Conservation (phyloP, 2,888 invertebrate genomes). For the Yponomeuta evonymella region DNA sequence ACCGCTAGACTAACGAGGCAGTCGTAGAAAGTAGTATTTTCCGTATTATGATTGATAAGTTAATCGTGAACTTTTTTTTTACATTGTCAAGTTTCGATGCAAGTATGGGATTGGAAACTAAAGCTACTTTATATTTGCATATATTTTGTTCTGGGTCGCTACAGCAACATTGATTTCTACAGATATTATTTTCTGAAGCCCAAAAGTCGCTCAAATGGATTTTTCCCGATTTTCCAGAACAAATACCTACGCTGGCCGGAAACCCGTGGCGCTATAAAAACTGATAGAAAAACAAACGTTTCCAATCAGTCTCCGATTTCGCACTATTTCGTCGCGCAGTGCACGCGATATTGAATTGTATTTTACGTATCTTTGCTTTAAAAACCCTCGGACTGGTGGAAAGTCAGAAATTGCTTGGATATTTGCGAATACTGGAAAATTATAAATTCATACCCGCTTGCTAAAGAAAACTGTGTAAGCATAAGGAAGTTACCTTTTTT, state of each 20-base stretch:
- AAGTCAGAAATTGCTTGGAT: background rate
- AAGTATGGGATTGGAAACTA: too few species aligned
- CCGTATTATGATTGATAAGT: too few species aligned
- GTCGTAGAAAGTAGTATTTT: too few species aligned
- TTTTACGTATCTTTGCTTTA: background rate
- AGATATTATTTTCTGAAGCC: background rate
- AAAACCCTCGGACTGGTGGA: background rate
- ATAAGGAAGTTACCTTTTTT: too few species aligned
- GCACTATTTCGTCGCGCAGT: background rate
- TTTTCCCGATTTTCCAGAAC: background rate
- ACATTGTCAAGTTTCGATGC: too few species aligned
- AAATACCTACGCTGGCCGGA: background rate
- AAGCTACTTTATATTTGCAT: too few species aligned
- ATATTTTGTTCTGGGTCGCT: too few species aligned
- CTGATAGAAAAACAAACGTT: slow-evolving; percentile 1
- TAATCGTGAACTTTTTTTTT: too few species aligned
- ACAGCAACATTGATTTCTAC: background rate
- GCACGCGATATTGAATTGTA: background rate
- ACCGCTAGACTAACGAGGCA: too few species aligned
- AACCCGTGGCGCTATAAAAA: background rate
- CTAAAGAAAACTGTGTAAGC: too few species aligned
- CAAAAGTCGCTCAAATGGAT: background rate
- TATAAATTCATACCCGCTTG: too few species aligned
- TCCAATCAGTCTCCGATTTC: slow-evolving; percentile 2
- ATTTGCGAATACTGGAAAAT: background rate